Base-by-base conservation (phyloP, 37 sponge, comb jelly and placozoan genomes). In the Tethya wilhelma region DNA sequence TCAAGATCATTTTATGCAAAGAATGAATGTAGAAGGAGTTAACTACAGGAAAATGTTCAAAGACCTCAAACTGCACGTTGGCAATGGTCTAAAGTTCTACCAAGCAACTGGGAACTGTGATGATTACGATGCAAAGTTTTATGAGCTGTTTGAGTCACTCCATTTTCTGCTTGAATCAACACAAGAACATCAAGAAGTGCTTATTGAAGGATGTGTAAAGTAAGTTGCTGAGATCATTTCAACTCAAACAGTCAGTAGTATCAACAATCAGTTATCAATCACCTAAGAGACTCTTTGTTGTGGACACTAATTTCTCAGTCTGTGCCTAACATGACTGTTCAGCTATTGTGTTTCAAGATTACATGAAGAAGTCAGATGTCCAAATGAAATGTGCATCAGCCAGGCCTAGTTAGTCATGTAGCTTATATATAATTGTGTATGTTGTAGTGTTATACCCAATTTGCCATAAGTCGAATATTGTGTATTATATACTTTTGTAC, bases 81-180 rank as follows among this genome's bases (percentile, higher is more conserved):
- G 80, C 44, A 85, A 84, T 29, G 89, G 85, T 14, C 36, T 80
- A 44, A 79, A 75, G 70, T 44, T 84, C 33, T 82, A 86, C 71
- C 46, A 79, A 42, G 49, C 69, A 23, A 56, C 56, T 57, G 49
- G 73, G 56, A 58, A 28, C 8, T 23, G 43, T 26, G 69, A 41
- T 1, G 75, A 86, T 17, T 6, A 60, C 17, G 75, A 85, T 63
- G 31, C 46, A 29, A 44, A 29, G 36, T 87, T 87, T 63, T 46
- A 84, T 59, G 81, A 69, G 5, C 36, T 87, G 4, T 84, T 74
- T 56, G 40, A 40, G 17, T 49, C 56, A 19, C 49, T 92, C 7
- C 38, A 70, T 33, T 39, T 29, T 7, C 65, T 80, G 2, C 55
- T 83, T 8, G 78, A 36, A 33, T 49, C 79, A n/a, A 59, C 67